Conservation (phyloP, 2,888 invertebrate species). For the Diarsia dahlii region DNA sequence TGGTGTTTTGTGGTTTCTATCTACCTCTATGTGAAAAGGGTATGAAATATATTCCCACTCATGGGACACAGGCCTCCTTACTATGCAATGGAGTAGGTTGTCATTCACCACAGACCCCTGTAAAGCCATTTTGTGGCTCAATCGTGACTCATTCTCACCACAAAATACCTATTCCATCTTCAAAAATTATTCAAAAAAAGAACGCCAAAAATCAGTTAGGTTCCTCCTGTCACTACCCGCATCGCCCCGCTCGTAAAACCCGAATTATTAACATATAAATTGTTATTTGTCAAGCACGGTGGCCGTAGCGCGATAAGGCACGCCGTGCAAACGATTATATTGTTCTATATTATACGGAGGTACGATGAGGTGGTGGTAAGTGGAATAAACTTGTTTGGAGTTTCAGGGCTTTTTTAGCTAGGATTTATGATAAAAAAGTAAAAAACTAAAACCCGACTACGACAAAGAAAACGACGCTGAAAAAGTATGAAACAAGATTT, state of each 20-base stretch:
- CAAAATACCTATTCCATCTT: slow-evolving; percentile 18
- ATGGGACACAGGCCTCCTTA: not conserved
- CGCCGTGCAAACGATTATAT: slow-evolving; percentile 64
- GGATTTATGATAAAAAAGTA: not conserved
- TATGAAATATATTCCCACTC: not conserved
- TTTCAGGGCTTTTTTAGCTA: slow-evolving; percentile 5
- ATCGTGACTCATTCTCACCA: not conserved
- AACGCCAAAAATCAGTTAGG: slow-evolving; percentile 40
- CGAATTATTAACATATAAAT: slow-evolving; percentile 82
- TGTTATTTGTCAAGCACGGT: slow-evolving; percentile 73
- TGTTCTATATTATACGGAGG: slow-evolving; percentile 50
- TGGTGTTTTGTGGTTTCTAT: too few relatives aligned
- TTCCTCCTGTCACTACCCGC: slow-evolving; percentile 60
- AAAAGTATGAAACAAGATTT: too few relatives aligned
- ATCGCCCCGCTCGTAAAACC: slow-evolving; percentile 66
- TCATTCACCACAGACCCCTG: not conserved
- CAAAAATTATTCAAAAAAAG: slow-evolving; percentile 45
- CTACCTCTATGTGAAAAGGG: too few relatives aligned
- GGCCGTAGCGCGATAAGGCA: slow-evolving; percentile 70
- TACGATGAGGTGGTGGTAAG: slow-evolving; percentile 42
- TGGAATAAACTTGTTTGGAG: slow-evolving; percentile 58
- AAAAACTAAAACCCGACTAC: too few relatives aligned
- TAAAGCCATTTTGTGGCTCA: not conserved
- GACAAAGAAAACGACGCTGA: too few relatives aligned
- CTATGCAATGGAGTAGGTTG: not conserved